Conservation (phyloP, 1,140 invertebrate genomes). For the Apis dorsata region DNA sequence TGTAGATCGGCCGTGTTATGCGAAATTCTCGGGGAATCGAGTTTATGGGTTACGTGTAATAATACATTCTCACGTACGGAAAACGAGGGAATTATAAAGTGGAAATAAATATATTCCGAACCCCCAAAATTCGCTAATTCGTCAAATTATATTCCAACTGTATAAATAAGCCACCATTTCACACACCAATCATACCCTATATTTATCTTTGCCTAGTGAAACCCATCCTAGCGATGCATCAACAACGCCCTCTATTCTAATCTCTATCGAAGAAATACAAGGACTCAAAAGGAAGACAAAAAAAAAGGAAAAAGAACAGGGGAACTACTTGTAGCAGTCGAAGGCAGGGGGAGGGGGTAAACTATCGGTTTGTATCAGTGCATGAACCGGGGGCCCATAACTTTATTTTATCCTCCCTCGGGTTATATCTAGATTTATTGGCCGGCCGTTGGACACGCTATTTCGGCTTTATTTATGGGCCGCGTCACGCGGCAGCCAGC, state of each 20-base stretch:
- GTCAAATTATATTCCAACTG: no score
- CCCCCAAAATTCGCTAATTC: no score
- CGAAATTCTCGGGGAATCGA: no score
- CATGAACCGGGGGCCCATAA: slow-evolving; percentile 71
- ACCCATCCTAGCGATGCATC: no score
- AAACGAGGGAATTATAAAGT: no score
- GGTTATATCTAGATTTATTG: slow-evolving; percentile 74
- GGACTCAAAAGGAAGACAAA: not conserved
- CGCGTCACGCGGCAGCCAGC: slow-evolving; percentile 53
- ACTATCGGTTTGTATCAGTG: slow-evolving; percentile 70
- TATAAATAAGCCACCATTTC: no score
- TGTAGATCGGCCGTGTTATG: no score
- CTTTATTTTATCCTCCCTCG: slow-evolving; percentile 73
- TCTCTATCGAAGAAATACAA: not conserved
- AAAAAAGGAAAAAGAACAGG: not conserved
- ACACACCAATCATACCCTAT: no score
- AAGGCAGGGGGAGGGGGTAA: slow-evolving; percentile 53
- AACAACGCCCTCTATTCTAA: no score
- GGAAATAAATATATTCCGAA: no score
- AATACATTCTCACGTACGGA: not conserved
- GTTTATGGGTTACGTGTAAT: no score
- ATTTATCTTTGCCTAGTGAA: no score
- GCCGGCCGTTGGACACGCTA: slow-evolving; percentile 69
- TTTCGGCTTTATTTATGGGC: slow-evolving; percentile 70
- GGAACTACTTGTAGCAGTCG: slow-evolving; percentile 63